A percentile compares a stretch with the other conserved stretches of the same genome.
Evolutionary conservation across 2,888 invertebrate species (phyloP).

Genomic region (Nasonovia ribisnigri): DNA sequence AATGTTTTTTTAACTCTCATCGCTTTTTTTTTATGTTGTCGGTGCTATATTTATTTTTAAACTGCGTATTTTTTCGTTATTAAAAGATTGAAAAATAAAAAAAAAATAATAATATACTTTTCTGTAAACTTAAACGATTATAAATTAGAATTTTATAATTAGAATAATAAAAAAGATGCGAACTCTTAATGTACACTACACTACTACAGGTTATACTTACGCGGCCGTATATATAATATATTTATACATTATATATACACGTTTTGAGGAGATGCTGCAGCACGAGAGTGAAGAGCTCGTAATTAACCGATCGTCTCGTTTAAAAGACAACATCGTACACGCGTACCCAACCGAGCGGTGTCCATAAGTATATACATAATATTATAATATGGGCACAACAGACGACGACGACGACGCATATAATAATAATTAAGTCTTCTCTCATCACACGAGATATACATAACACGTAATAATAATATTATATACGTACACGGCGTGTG

Average conservation of each 20-base stretch:
- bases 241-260: neutral
- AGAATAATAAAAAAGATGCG: neutral
- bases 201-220: neutral
- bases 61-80: neutral
- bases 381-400: too few species aligned
- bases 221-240: neutral
- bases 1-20: neutral
- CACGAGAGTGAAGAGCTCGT: neutral
- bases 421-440: slow-evolving; percentile 52
- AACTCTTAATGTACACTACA: neutral
- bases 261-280: neutral
- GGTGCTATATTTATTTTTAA: neutral
- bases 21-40: neutral
- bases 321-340: neutral
- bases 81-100: neutral
- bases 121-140: neutral
- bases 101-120: neutral
- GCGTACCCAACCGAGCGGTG: neutral
- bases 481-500: neutral
- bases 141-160: slow-evolving; percentile 1
- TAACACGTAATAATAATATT: neutral
- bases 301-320: slow-evolving; percentile 44
- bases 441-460: slow-evolving; percentile 19
- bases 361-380: too few species aligned
- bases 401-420: neutral